Evolutionary conservation across 2,113 vertebrate genomes (phyloP), one percentile per base, ranked within the genome.

Genomic region (Spilogale gracilis): DNA sequence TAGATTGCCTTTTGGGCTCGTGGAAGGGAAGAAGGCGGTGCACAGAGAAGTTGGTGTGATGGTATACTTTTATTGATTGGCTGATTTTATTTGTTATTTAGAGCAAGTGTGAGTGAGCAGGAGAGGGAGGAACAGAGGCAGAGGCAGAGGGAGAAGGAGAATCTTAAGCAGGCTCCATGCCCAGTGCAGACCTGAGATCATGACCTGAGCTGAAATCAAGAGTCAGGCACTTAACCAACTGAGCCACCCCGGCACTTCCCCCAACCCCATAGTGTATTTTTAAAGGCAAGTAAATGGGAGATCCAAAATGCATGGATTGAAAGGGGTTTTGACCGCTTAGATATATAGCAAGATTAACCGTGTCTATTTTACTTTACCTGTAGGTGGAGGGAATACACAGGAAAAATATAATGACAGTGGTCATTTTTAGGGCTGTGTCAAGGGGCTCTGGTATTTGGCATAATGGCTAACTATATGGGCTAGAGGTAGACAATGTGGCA

Each of bases 401-500:
- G 48, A 54, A 79, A 78, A 92, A 61, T 74, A 27, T 30, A 45
- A 85, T 38, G 67, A 73, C 7, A 20, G 0, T 45, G 21, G 20
- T 78, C 6, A 27, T 48, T 91, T 38, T 50, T 83, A 11, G 23
- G 65, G 9, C 9, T 0, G 0, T 48, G 23, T 79, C 9, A 0
- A 6, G 30, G 81, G 52, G 6, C 23, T 11, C 1, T 38, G 60
- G 32, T 20, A 1, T 58, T 10, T 58, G 93, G 20, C 45, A 14
- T 74, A 6, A 17, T 45, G 38, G 5, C 32, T 84, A 3, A 61
- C 10, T 1, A 6, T 32, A 9, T 54, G 30, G n/a, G 1, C 6
- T 32, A 30, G 18, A 69, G 9, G 61, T 6, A 7, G 17, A 60
- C 20, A 9, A 0, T 1, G 1, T 63, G 25, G 3, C 30, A 3